Evolutionary conservation across 2,797 vertebrate genomes (phyloP), one percentile per base, ranked within the genome.

Genomic region (Mormyrus hasselquistii): DNA sequence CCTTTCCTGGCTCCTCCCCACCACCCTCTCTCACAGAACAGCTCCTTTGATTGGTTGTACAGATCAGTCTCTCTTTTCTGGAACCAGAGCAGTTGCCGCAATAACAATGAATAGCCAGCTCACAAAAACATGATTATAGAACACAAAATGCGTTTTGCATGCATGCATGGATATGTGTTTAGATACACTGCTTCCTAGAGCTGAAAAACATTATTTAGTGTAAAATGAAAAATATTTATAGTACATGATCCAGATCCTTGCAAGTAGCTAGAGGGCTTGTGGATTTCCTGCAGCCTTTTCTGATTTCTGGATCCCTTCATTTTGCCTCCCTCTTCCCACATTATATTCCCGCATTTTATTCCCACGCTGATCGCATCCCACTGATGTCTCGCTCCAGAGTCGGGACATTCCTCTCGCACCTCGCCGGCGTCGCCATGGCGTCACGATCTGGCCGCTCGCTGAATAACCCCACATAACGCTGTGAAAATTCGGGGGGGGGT

Each of bases 41-140:
- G 93, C 92, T 93, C 93, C 91, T 94, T n/a, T 44, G 47, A 84
- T 83, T 49, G 79, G 41, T 49, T 83, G 19, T 12, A 76, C 38
- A 79, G 73, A 41, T 79, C 73, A 79, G 73, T 41, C 38, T 76
- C 73, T 76, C 69, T 79, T 41, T 41, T 44, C 16, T 19, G 38
- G 14, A 8, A 44, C 73, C 73, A 79, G 73, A 41, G 4, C 34
- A 79, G 5, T 34, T 44, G 73, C 14, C 1, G 0, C 12, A 79
- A 44, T 44, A 79, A 38, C 34, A 69, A 34, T 34, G 62, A 69
- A 34, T 0, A 69, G 25, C 65, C 29, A 34, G 10, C 65, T 34
- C 65, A 69, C 65, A 69, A 34, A 14, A 34, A 34, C 65, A 69
- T 34, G 3, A 69, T 69, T 69, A 69, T 69, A 34, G 62, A 29